A percentile compares a stretch with the other conserved stretches of the same genome.
Evolutionary conservation across 2,113 vertebrate species (phyloP).

Genomic region (Diglossa brunneiventris): DNA sequence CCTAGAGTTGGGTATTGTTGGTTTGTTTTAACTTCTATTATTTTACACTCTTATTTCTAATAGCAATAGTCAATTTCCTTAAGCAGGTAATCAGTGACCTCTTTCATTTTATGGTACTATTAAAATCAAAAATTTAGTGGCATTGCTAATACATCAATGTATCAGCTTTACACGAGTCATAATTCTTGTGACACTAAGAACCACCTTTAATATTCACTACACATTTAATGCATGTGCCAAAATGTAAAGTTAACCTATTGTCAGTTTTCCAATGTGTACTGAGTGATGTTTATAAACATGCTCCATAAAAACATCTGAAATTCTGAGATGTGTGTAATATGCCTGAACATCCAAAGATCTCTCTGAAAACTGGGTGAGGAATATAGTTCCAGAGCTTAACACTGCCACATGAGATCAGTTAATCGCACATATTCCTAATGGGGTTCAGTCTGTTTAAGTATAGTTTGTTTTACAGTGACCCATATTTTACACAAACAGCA

Average conservation of each 20-base stretch:
- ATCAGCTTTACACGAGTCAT: background rate
- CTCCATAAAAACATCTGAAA: constrained; percentile 35
- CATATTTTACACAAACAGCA: constrained; percentile 65
- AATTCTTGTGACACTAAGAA: constrained; percentile 15
- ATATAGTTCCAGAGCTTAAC: constrained; percentile 64
- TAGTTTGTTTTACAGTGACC: constrained; percentile 64
- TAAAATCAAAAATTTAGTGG: background rate
- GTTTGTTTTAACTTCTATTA: background rate
- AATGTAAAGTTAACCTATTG: background rate
- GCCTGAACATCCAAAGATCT: constrained; percentile 37
- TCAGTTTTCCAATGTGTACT: background rate
- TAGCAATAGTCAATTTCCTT: background rate
- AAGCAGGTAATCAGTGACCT: background rate
- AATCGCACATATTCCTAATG: constrained; percentile 39
- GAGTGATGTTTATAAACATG: constrained; percentile 13
- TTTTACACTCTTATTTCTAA: background rate
- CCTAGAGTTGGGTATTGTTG: background rate
- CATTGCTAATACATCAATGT: background rate
- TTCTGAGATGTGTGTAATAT: constrained; percentile 43
- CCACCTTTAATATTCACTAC: constrained; percentile 5
- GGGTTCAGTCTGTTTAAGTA: constrained; percentile 55
- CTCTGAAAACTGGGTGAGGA: constrained; percentile 56
- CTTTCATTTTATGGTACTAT: background rate
- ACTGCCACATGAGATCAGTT: constrained; percentile 46
- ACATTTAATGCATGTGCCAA: constrained; percentile 22